These are phyloP conservation scores for human (Homo sapiens) DNA, from an alignment of 2,113 vertebrate genomes.

Conservation along the genomic window DNA sequence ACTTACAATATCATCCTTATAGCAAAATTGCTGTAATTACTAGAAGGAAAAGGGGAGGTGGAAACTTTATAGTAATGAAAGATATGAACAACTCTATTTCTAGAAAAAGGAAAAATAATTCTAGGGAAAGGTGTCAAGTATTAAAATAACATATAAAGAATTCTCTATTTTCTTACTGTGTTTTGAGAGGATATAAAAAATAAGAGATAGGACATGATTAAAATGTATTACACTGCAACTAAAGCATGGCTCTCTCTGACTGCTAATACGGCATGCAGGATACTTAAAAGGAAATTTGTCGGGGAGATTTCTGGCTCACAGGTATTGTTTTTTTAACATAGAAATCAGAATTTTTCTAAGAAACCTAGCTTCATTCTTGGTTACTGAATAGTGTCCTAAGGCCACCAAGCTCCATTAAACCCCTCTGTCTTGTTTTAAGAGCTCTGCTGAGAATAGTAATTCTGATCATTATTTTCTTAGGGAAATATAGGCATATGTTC, in stretches of 20 bases:
- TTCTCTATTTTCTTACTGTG: background rate
- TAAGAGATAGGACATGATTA: background rate
- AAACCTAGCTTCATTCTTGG: background rate
- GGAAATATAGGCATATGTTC: conserved; percentile 74
- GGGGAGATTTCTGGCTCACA: background rate
- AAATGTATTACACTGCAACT: background rate
- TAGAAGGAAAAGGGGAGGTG: background rate
- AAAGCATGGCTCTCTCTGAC: background rate
- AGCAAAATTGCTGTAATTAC: conserved; percentile 63
- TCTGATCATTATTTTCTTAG: conserved; percentile 69
- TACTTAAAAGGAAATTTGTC: conserved; percentile 2
- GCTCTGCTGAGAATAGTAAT: conserved; percentile 42
- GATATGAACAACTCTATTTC: background rate
- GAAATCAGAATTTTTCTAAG: background rate
- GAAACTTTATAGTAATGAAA: conserved; percentile 24
- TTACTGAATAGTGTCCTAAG: conserved; percentile 44
- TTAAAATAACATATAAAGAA: background rate
- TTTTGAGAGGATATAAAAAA: background rate
- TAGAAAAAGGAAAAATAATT: background rate
- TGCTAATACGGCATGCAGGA: background rate
- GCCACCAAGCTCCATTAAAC: conserved; percentile 45
- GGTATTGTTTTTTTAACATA: background rate
- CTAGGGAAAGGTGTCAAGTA: background rate
- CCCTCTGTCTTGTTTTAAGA: background rate
- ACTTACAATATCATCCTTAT: conserved; percentile 28